Base-by-base conservation (phyloP, 1,140 invertebrate species). In the Pectinophora gossypiella region DNA sequence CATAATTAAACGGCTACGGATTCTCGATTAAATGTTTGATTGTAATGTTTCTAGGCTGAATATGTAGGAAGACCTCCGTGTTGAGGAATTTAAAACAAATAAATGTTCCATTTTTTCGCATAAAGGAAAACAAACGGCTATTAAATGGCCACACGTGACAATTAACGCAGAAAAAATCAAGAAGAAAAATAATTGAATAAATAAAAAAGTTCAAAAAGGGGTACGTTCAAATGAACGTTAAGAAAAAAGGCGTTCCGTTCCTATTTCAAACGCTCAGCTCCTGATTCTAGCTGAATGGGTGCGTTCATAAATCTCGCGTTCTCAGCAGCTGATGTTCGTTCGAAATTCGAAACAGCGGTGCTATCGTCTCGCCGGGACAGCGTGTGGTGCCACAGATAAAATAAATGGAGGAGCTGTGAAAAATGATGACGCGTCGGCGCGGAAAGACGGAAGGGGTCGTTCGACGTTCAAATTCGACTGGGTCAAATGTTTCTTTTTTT, bases 381-480 rank as follows among this genome's bases (percentile, higher is more conserved):
- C 67, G 79, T 80, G 80, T 64, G 72, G 69, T 65, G 72, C 19
- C 67, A 60, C 69, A 78, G 80, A 84, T 84, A 84, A 84, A 80
- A 85, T 85, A 85, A 82, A 85, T 82, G 80, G 80, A 71, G 61
- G 61, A 69, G 58, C 67, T 50, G 70, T 84, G 80, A 84, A 84
- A 84, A 84, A 84, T 84, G 80, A 84, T 68, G 68, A 69, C 67
- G 64, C 68, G 74, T 16, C 55, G 68, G 66, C 68, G 75, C 68
- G 72, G 74, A 76, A 77, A 72, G 62, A 72, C 71, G n/a, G n/a
- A 81, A 76, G 75, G 79, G 75, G 70, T 75, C 67, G 58, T 19
- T 48, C 35, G 23, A n/a, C n/a, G n/a, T n/a, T 12, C 43, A 56
- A 27, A 48, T 50, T 52, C 56, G 19, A 54, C 62, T 59, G 57